Percentiles rank a stretch among this genome's conserved stretches.
These are phyloP conservation scores for Oligia latruncula DNA, from an alignment of 2,888 invertebrate genomes.

Conservation along the genomic window DNA sequence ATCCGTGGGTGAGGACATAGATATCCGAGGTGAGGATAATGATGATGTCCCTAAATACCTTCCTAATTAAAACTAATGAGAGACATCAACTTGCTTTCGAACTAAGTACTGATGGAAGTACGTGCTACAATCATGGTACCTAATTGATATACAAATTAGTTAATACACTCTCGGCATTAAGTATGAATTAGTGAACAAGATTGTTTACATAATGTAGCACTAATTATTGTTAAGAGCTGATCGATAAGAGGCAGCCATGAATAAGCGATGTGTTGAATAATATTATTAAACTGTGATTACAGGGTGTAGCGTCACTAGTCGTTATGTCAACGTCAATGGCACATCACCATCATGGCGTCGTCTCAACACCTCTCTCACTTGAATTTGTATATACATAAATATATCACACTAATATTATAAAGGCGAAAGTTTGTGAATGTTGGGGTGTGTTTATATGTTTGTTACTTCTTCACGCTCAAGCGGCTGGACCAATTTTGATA, in stretches of 20 bases:
- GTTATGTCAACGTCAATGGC: no score
- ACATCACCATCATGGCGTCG: no score
- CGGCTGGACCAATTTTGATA: no score
- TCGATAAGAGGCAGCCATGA: conserved; percentile 26
- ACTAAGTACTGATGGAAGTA: conserved; percentile 20
- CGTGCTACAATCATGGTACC: conserved; percentile 33
- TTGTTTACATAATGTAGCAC: conserved; percentile 45
- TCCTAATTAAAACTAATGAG: conserved; percentile 10
- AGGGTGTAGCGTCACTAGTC: neutral
- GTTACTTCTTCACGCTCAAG: no score
- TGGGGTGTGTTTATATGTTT: no score
- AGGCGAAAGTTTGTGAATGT: no score
- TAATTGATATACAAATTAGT: conserved; percentile 63
- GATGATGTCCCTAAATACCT: neutral
- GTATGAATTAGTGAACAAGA: conserved; percentile 53
- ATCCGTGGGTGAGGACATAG: neutral
- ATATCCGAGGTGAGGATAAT: no score
- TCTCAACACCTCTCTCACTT: no score
- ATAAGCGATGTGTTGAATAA: conserved; percentile 6
- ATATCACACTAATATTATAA: no score
- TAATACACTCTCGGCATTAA: conserved; percentile 55
- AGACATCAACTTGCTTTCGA: neutral
- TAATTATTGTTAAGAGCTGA: conserved; percentile 38
- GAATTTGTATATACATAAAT: no score
- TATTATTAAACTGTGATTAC: neutral